phyloP scores from a whole-genome alignment of 2,888 invertebrate species.

The Dryadula phaetusa region DNA sequence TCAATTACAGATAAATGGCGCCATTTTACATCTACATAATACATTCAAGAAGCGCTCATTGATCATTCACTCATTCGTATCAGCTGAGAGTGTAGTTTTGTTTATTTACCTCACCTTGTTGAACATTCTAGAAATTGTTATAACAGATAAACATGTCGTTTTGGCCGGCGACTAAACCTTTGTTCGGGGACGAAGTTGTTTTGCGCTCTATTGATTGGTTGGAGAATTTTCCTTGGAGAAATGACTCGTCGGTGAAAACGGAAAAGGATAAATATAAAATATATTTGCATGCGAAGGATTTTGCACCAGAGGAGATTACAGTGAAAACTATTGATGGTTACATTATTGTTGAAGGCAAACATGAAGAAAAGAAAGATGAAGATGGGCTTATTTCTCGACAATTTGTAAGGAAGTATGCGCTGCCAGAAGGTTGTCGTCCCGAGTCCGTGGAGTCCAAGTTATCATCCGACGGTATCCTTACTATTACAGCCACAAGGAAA shows the following conservation, averaged over 20 bases:
- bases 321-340: constrained; percentile 52
- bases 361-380: constrained; percentile 68
- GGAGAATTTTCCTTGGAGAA: constrained; percentile 68
- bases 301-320: constrained; percentile 63
- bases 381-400: constrained; percentile 64
- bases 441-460: constrained; percentile 62
- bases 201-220: constrained; percentile 71
- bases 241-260: constrained; percentile 57
- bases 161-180: constrained; percentile 53
- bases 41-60: constrained; percentile 25
- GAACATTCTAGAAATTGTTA: constrained; percentile 44
- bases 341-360: constrained; percentile 65
- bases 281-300: constrained; percentile 62
- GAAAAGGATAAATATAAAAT: constrained; percentile 64
- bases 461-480: constrained; percentile 61
- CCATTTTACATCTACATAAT: constrained; percentile 5
- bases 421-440: constrained; percentile 61
- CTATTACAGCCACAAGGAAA: constrained; percentile 58
- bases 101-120: constrained; percentile 37
- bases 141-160: constrained; percentile 45
- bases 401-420: constrained; percentile 61
- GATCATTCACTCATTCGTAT: constrained; percentile 40
- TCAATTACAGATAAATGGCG: constrained; percentile 9
- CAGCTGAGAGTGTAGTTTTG: constrained; percentile 38
- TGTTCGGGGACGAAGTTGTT: constrained; percentile 67